Conservation (phyloP, 2,797 vertebrate species). For the Muscicapa comitata region DNA sequence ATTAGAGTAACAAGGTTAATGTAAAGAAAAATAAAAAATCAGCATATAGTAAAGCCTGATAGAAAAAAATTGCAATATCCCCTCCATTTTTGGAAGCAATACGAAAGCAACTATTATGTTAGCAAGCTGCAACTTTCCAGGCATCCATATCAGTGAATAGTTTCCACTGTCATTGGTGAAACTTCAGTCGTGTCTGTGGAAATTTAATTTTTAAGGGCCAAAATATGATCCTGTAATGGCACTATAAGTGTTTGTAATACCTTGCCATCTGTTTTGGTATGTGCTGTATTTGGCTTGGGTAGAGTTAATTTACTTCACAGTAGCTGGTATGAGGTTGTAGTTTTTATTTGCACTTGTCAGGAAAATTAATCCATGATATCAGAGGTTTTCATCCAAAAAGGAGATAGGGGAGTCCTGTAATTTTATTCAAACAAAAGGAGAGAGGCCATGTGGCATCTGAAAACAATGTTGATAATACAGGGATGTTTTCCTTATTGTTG, state of each 20-base stretch:
- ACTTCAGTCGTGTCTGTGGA: background rate
- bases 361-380: background rate
- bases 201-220: background rate
- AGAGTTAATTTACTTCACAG: background rate
- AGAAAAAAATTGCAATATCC: background rate
- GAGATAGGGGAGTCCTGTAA: background rate
- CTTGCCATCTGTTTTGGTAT: background rate
- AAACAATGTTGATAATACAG: background rate
- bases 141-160: background rate
- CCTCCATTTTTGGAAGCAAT: background rate
- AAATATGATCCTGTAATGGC: background rate
- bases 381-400: background rate
- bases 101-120: background rate
- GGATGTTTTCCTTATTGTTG: background rate
- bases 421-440: background rate
- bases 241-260: background rate
- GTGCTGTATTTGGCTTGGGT: background rate
- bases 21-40: background rate
- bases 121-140: background rate
- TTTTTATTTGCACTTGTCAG: background rate
- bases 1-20: background rate
- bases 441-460: background rate
- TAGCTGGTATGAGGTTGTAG: background rate
- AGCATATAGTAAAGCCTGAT: background rate
- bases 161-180: background rate